phyloP scores from a whole-genome alignment of 1,140 invertebrate genomes.

The Heliconius congener region DNA sequence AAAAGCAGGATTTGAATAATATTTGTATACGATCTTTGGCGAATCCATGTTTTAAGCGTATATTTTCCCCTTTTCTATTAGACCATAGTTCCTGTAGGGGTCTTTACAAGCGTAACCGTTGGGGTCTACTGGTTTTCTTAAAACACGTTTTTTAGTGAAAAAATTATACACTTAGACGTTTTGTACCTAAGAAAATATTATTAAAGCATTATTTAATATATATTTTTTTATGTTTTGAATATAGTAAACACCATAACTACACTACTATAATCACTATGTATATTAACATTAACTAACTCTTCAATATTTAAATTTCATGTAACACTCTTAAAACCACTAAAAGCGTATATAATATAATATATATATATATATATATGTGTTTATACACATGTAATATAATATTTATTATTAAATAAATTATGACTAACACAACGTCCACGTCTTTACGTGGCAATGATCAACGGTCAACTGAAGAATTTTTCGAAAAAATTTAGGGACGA shows the following conservation, averaged over 20 bases:
- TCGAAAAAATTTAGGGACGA: constrained; percentile 63
- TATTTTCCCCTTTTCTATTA: constrained; percentile 49
- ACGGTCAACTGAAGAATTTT: constrained; percentile 64
- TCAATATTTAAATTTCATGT: no score
- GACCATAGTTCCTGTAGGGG: constrained; percentile 58
- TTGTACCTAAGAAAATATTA: background rate
- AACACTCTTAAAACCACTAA: background rate
- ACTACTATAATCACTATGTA: background rate
- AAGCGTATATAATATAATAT: background rate
- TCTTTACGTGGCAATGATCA: constrained; percentile 48
- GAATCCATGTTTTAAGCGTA: constrained; percentile 75
- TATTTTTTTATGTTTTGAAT: constrained; percentile 19
- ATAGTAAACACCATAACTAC: background rate
- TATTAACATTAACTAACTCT: background rate
- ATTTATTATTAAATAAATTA: background rate
- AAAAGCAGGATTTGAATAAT: constrained; percentile 89
- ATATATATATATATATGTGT: no score
- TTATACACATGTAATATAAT: background rate
- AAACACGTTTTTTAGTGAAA: constrained; percentile 22
- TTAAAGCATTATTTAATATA: background rate
- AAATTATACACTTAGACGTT: background rate
- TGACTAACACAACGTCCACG: constrained; percentile 27
- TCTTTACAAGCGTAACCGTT: constrained; percentile 56
- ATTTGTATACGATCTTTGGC: constrained; percentile 80
- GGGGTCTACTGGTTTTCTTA: constrained; percentile 44